Conservation (phyloP, 2,888 invertebrate species). For the Leptogaster cylindrica region DNA sequence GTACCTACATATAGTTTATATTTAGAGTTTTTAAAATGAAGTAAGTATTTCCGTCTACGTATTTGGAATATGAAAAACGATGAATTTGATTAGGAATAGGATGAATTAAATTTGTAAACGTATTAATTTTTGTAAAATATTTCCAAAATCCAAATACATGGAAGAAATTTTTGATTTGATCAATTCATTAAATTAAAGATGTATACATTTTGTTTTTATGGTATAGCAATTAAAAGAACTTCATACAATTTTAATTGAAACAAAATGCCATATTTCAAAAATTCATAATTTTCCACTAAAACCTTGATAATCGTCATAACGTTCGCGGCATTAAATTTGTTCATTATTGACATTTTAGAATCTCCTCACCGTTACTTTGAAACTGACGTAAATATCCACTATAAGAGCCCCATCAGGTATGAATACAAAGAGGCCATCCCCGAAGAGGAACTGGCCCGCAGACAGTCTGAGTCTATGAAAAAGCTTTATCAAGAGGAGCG, state of each 20-base stretch:
- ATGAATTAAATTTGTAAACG: no score
- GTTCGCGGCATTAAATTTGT: no score
- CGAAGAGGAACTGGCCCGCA: constrained; percentile 85
- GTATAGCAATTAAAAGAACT: background rate
- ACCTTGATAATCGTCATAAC: no score
- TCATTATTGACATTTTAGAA: constrained; percentile 72
- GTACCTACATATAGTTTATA: no score
- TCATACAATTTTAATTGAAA: background rate
- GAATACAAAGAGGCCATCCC: constrained; percentile 85
- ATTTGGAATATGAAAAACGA: no score
- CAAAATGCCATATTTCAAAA: background rate
- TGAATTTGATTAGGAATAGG: no score
- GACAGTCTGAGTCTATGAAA: constrained; percentile 91
- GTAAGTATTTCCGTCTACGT: no score
- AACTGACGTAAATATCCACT: constrained; percentile 93
- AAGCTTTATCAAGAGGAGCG: constrained; percentile 87
- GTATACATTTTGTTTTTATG: background rate
- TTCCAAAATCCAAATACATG: no score
- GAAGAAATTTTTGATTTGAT: no score
- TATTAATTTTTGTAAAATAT: no score
- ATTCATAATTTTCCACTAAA: background rate
- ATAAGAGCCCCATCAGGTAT: constrained; percentile 85
- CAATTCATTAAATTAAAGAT: no score
- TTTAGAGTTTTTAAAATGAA: no score
- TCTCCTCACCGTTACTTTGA: constrained; percentile 89